A percentile compares a stretch with the other conserved stretches of the same genome.
phyloP scores from a whole-genome alignment of 2,113 vertebrate genomes.

The Numida meleagris region DNA sequence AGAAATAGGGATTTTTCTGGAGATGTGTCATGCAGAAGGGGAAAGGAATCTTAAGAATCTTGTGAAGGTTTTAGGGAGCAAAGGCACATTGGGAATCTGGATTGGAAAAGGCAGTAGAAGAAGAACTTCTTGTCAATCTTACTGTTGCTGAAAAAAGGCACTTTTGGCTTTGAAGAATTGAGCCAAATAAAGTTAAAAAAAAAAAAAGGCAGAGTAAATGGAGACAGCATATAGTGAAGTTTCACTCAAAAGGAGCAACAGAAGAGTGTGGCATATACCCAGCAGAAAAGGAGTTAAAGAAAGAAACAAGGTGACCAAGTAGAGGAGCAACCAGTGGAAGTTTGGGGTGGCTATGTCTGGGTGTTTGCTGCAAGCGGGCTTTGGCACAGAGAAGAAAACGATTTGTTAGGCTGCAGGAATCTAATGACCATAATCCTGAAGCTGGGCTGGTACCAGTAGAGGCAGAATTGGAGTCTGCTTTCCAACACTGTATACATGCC shows the following conservation, averaged over 20 bases:
- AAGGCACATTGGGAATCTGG: not conserved
- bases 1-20: not conserved
- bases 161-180: not conserved
- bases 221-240: not conserved
- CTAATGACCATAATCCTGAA: not conserved
- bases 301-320: not conserved
- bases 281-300: not conserved
- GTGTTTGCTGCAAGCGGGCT: not conserved
- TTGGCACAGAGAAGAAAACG: not conserved
- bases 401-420: not conserved
- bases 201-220: not conserved
- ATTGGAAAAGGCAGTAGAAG: not conserved
- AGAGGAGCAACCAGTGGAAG: not conserved
- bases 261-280: accelerated
- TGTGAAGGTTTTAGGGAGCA: not conserved
- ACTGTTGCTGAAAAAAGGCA: not conserved
- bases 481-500: not conserved
- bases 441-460: not conserved
- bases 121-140: not conserved
- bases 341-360: accelerated
- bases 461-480: not conserved
- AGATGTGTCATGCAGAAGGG: not conserved
- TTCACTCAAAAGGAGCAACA: not conserved
- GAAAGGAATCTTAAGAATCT: not conserved
- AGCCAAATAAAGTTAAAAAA: not conserved